Percentiles rank a stretch among this genome's conserved stretches.
Conservation (phyloP, 2,113 vertebrate species). For the Paramisgurnus dabryanus region DNA sequence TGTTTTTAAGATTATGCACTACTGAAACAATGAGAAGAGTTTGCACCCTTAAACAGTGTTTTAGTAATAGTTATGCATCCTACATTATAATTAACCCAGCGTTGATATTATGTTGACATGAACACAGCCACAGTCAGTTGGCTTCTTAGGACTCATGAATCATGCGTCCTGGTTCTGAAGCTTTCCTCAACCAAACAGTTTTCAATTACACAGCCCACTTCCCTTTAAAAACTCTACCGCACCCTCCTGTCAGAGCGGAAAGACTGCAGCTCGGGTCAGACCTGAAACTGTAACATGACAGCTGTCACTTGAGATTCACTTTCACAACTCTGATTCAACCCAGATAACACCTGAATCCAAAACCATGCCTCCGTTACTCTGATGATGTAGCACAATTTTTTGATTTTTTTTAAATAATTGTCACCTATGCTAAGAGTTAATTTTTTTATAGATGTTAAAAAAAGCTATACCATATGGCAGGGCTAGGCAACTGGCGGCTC, state of each 20-base stretch:
- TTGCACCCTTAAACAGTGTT: no score
- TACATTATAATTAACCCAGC: no score
- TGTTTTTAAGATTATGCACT: no score
- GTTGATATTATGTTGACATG: background rate
- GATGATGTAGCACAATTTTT: background rate
- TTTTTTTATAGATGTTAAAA: no score
- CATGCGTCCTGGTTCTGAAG: background rate
- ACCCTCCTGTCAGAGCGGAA: background rate
- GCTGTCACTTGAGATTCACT: conserved; percentile 31
- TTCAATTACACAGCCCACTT: background rate
- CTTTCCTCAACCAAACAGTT: conserved; percentile 9
- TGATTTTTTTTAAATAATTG: background rate
- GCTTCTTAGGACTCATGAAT: background rate
- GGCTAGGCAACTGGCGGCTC: no score
- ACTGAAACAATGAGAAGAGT: background rate
- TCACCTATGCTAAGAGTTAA: no score
- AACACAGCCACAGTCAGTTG: background rate
- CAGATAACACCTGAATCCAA: background rate
- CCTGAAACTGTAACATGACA: background rate
- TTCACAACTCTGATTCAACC: background rate
- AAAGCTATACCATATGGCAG: background rate
- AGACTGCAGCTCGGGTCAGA: background rate
- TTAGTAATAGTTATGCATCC: background rate
- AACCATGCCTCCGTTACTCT: conserved; percentile 2
- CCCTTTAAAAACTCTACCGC: background rate